Evolutionary conservation across 1,140 invertebrate species (phyloP), one percentile per base, ranked within the genome.

Genomic region (Drosophila tristis): DNA sequence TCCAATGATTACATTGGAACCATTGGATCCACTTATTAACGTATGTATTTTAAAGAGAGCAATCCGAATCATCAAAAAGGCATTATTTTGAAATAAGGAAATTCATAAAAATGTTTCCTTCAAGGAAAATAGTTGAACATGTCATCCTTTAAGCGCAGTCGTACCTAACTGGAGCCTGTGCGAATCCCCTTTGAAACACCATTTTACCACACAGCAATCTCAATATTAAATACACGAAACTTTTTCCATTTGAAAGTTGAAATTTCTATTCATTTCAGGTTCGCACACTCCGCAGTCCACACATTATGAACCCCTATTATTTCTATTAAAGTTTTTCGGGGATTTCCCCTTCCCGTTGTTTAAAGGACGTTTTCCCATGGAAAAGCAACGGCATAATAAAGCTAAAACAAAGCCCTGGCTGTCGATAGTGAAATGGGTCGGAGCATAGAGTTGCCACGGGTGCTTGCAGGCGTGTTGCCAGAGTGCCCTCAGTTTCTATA

Each of bases 371-470:
- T 68, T 55, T 42, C 31, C 15, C 11, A 25, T 61, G n/a, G n/a
- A 53, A 15, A n/a, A 56, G 16, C 23, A 44, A 8, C 43, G 11
- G 29, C 56, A 56, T 61, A 54, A 71, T 72, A 61, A 72, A 72
- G 67, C 71, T 47, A 49, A 72, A 72, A 72, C 67, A 61, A 72
- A 72, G 54, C 35, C 66, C 49, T 25, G 48, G 35, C 68, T 72
- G 68, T 72, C 68, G 80, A 84, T 84, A 79, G 80, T 85, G 80
- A 84, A 85, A 84, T 73, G 70, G 80, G 76, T 76, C 64, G 61
- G 9, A 60, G 29, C 55, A 31, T 50, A 56, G 60, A 53, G 58
- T 42, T 77, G 74, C 44, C 64, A 55, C 44, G 42, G 56, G 57
- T 20, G 20, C 26, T 77, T 64, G 29, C 64, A 55, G 42, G 42